Base-by-base conservation (phyloP, 2,888 invertebrate genomes). In the Agrochola lychnidis region DNA sequence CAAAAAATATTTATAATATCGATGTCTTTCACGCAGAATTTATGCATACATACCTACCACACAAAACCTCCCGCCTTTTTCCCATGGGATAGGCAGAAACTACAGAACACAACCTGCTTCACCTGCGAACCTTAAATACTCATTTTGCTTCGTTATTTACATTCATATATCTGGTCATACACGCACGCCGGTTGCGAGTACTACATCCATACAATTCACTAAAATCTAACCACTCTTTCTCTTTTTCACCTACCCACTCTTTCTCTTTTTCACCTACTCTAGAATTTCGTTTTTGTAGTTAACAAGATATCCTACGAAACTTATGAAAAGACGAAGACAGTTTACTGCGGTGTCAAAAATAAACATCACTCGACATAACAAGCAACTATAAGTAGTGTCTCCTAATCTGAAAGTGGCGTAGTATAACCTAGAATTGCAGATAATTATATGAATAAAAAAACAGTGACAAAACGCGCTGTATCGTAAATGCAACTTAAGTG, bases 371-470 rank as follows among this genome's bases (percentile, higher is more conserved):
- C 25, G 42, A 16, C 16, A 22, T 25, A 25, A 61, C 51, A 51
- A 51, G 30, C 14, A 53, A 36, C 59, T 42, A 45, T 22, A 45
- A 36, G 7, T 22, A 30, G n/a, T 22, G 16, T 25, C 42, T 61
- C 40, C 5, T 53, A 67, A 59, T 68, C 51, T 51, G n/a, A 61
- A 68, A 78, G 6, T 45, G 19, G 5, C 56, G 1, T 40, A 48
- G 61, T 63, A 63, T 70, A 56, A 14, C n/a, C 40, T 48, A 56
- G 16, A 56, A 56, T n/a, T 48, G 16, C 56, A 78, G 56, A 77
- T 68, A 36, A 25, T 36, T 51, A 59, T n/a, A 16, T 1, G 0
- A 22, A 9, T 25, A 30, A 5, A 56, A 9, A 12, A 64, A n/a
- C 2, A 22, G n/a, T 48, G n/a, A 0, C 1, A 25, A 25, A 36